phyloP scores from a whole-genome alignment of 1,140 invertebrate species.

The Diachasma alloeum region DNA sequence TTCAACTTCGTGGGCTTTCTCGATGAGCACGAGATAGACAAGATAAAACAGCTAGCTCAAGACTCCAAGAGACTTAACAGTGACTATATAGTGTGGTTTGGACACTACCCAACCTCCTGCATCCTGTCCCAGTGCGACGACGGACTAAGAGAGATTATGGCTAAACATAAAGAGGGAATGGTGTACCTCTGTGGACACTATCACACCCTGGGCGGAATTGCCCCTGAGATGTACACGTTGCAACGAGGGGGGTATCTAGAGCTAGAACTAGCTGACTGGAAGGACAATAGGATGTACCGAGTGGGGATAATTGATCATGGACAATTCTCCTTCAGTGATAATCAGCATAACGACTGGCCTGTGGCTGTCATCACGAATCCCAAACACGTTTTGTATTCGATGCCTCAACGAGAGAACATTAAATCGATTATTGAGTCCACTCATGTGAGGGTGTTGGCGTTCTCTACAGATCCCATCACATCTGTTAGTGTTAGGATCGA shows the following conservation, averaged over 20 bases:
- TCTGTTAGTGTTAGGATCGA: conserved; percentile 75
- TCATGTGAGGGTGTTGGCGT: conserved; percentile 82
- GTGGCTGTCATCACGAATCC: conserved; percentile 88
- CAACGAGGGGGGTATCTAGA: conserved; percentile 87
- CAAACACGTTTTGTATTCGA: conserved; percentile 79
- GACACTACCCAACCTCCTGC: conserved; percentile 92
- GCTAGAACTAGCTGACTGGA: conserved; percentile 93
- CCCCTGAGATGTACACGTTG: conserved; percentile 87
- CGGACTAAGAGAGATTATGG: conserved; percentile 69
- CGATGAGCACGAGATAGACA: conserved; percentile 68
- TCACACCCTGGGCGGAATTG: conserved; percentile 81
- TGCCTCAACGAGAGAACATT: conserved; percentile 79
- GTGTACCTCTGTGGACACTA: conserved; percentile 94
- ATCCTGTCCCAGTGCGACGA: conserved; percentile 74
- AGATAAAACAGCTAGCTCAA: conserved; percentile 66
- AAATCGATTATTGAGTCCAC: conserved; percentile 75
- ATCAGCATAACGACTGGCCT: conserved; percentile 81
- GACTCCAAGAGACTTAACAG: conserved; percentile 60
- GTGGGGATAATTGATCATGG: conserved; percentile 88
- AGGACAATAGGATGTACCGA: conserved; percentile 83
- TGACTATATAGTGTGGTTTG: conserved; percentile 84
- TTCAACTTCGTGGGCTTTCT: conserved; percentile 89
- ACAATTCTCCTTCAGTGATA: conserved; percentile 87
- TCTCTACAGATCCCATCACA: conserved; percentile 73
- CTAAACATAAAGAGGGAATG: conserved; percentile 64